Percentiles rank a stretch among this genome's conserved stretches.
Evolutionary conservation across 2,113 vertebrate species (phyloP).

Genomic region (Eclectus roratus): DNA sequence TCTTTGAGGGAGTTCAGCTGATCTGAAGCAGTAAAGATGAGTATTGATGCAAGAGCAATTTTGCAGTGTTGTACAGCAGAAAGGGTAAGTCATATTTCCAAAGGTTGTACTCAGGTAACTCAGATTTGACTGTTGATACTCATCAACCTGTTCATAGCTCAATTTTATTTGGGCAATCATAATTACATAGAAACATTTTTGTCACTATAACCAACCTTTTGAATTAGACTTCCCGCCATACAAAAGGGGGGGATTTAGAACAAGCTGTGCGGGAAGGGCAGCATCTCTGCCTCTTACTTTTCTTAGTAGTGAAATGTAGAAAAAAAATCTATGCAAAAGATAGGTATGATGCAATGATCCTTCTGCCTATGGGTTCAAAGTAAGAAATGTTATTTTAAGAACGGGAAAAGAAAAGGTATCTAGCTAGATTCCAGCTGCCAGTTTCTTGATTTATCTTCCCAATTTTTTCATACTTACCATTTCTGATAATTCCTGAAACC

Average conservation of each 20-base stretch:
- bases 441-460: neutral
- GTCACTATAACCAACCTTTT: neutral
- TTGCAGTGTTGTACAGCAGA: neutral
- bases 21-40: neutral
- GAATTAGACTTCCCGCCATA: neutral
- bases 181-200: neutral
- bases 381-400: neutral
- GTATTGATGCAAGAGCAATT: slow-evolving; percentile 5
- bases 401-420: neutral
- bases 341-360: neutral
- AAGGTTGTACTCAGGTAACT: neutral
- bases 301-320: neutral
- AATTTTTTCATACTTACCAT: neutral
- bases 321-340: neutral
- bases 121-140: neutral
- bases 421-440: neutral
- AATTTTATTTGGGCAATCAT: neutral
- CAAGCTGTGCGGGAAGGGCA: neutral
- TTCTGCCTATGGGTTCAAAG: neutral
- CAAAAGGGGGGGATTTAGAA: neutral
- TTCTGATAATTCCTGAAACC: neutral
- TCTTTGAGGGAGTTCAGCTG: neutral
- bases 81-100: neutral
- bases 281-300: neutral
- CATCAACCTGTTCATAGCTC: neutral